phyloP scores from a whole-genome alignment of 2,113 vertebrate genomes.

The Pedionomus torquatus region DNA sequence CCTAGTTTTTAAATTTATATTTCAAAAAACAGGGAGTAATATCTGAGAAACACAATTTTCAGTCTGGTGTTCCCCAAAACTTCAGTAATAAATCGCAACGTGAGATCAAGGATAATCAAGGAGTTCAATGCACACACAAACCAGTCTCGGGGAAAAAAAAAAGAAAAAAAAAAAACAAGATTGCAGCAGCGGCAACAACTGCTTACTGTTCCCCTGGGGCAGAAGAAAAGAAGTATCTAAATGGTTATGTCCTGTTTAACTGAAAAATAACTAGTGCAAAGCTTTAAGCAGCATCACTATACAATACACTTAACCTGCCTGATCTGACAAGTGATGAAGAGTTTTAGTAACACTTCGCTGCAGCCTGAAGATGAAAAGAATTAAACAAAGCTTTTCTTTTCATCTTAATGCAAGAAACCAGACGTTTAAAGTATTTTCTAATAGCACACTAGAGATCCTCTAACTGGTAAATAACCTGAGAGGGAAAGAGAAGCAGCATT shows the following conservation, averaged over 20 bases:
- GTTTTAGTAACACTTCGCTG: constrained; percentile 40
- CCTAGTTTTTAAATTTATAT: rapidly evolving
- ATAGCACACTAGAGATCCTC: neutral
- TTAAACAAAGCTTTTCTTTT: constrained; percentile 28
- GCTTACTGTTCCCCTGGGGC: neutral
- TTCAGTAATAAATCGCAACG: neutral
- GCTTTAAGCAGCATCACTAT: constrained; percentile 22
- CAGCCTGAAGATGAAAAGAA: constrained; percentile 21
- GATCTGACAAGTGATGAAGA: constrained; percentile 44
- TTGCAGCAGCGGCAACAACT: neutral
- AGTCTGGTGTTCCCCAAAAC: neutral
- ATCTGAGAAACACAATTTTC: neutral
- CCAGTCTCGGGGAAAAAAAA: neutral
- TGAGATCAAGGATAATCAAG: neutral
- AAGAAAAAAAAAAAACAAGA: neutral
- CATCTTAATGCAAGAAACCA: neutral
- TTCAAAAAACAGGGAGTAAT: neutral
- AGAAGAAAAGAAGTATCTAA: neutral
- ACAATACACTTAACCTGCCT: constrained; percentile 37
- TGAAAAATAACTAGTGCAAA: constrained; percentile 24
- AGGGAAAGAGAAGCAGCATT: neutral
- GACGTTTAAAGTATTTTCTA: neutral
- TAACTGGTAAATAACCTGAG: neutral
- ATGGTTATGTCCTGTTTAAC: constrained; percentile 32
- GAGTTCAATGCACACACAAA: neutral